These are phyloP conservation scores for Phymorhynchus buccinoides DNA, from an alignment of 1,140 invertebrate genomes.

Conservation along the genomic window DNA sequence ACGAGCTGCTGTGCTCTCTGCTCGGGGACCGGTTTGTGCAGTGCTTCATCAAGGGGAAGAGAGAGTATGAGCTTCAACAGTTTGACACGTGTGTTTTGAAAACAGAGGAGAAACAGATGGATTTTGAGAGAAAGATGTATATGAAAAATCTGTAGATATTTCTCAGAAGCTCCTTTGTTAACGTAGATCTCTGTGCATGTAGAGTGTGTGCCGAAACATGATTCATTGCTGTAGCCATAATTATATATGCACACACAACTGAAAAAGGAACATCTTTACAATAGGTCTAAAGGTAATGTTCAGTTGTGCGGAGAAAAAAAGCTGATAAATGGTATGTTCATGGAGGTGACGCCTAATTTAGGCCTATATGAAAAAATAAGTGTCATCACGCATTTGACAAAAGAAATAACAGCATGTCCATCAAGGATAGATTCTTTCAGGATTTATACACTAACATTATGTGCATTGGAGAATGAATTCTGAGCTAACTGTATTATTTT, in stretches of 20 bases:
- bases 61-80: conserved; percentile 6
- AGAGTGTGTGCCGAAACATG: neutral
- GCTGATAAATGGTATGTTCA: too few species aligned
- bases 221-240: too few species aligned
- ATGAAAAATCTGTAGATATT: neutral
- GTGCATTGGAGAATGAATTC: neutral
- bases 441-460: neutral
- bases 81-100: neutral
- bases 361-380: too few species aligned
- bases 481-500: too few species aligned
- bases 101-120: conserved; percentile 25
- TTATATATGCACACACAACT: too few species aligned
- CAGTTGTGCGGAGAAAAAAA: too few species aligned
- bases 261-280: neutral
- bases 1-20: conserved; percentile 15
- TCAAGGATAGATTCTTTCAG: neutral
- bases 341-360: too few species aligned
- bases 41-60: conserved; percentile 15
- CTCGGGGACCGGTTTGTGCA: conserved; percentile 27
- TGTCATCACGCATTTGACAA: neutral
- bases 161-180: neutral
- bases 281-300: too few species aligned
- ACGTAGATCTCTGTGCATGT: neutral
- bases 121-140: conserved; percentile 31
- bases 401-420: neutral